Base-by-base conservation (phyloP, 2,113 vertebrate genomes). In the Oceanodroma tethys region DNA sequence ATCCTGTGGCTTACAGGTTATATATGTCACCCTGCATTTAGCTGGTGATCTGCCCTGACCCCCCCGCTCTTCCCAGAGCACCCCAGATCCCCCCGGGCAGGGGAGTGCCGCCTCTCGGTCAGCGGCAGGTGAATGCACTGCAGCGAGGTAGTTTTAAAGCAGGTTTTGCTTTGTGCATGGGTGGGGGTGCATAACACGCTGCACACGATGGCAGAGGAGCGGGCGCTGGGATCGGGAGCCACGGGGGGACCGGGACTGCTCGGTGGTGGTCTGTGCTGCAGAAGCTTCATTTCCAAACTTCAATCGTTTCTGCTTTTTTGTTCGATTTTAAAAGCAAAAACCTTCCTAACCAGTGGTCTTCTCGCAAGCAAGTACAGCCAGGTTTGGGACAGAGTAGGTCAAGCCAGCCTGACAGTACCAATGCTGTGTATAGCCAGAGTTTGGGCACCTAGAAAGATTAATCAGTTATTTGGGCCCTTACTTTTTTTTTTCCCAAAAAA, bases 231-330 rank as follows among this genome's bases (percentile, higher is more conserved):
- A 30, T 30, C 4, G 3, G 59, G 25, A 74, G 20, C 20, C 27
- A 16, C 0, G 0, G 7, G 11, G 6, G 3, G 2, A 34, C 14
- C 7, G 6, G 13, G 4, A 12, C 38, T 66, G n/a, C 29, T 26
- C 7, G 0, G 62, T 16, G 42, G 10, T n/a, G 34, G 5, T 63
- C 66, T 25, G 10, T 48, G 59, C 72, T 67, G 40, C 59, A 63
- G 40, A 38, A 78, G 26, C 59, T 86, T 70, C 4, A 0, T 56
- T 81, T 63, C 36, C 9, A 16, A 72, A 56, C 12, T 6, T 78
- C 22, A 27, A 0, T 26, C 0, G 0, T 82, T 92, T 79, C 21
- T 86, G 53, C 10, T 30, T 73, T 81, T 87, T 78, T 43, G 5
- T 60, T 88, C 1, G 1, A 4, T 70, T 80, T 76, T 76, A 36